Evolutionary conservation across 2,113 vertebrate species (phyloP), one percentile per base, ranked within the genome.

Genomic region (Oplegnathus fasciatus): DNA sequence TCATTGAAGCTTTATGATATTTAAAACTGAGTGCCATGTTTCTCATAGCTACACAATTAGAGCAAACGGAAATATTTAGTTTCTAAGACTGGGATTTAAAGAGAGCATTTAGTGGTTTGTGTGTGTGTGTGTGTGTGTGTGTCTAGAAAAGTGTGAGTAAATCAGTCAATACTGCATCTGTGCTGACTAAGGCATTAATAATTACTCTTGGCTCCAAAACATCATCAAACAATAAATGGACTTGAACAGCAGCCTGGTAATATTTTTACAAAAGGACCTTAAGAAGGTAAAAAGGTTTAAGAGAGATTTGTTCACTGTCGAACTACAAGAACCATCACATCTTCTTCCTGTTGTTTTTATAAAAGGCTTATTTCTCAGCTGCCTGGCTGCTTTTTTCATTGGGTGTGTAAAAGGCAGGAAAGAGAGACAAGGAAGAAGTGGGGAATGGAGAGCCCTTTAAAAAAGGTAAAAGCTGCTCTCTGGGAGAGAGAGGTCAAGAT

Each of bases 391-490:
- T 24, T 52, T 57, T 52, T 42, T 37, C 5, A 58, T 14, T 1
- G 1, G 17, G 24, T 60, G 22, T 15, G 24, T 71, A 48, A 75
- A 70, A 57, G 22, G 34, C 20, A 61, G 13, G 13, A 60, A 48
- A 81, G 28, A 62, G 24, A 26, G 55, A 69, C 4, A 54, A 55
- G 58, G 32, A 68, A 22, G 15, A 40, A 9, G 15, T 4, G 50
- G 18, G 24, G 93, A 71, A 91, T 26, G 24, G 32, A 62, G 13
- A 74, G 50, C 22, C n/a, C 2, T 77, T 74, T 40, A 34, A 81
- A 57, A 68, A 86, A 58, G 20, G 30, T 34, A 74, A 64, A 69
- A 69, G 28, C 40, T 67, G 30, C 32, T 52, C 48, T 37, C 11
- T 61, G 61, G 30, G 48, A 54, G 40, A 54, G 28, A 72, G 57